phyloP scores from a whole-genome alignment of 1,140 invertebrate species.

The Phenacoccus solenopsis region DNA sequence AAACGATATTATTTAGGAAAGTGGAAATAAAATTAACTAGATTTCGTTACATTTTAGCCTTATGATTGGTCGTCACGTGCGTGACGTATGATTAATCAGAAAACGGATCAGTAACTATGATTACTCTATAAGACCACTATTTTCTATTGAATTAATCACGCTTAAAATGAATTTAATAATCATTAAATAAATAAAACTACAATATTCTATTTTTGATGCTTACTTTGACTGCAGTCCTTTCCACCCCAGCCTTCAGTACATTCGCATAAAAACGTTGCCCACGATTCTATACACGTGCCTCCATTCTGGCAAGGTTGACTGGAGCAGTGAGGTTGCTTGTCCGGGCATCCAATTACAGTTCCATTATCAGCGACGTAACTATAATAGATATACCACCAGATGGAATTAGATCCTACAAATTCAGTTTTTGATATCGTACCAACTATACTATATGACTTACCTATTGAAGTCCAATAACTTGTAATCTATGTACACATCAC shows the following conservation, averaged over 20 bases:
- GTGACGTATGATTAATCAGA: too few relatives aligned
- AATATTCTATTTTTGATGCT: too few relatives aligned
- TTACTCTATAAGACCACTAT: too few relatives aligned
- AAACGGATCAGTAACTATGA: too few relatives aligned
- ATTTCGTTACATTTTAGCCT: too few relatives aligned
- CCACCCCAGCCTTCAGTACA: constrained; percentile 74
- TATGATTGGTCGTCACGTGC: too few relatives aligned
- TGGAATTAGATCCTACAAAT: background rate
- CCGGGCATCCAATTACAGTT: constrained; percentile 71
- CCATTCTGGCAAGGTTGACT: constrained; percentile 75
- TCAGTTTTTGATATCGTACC: background rate
- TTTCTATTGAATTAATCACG: too few relatives aligned
- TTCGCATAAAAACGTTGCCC: constrained; percentile 74
- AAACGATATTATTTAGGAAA: too few relatives aligned
- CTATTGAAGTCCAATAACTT: constrained; percentile 79
- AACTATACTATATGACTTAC: constrained; percentile 34
- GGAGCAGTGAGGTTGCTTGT: constrained; percentile 67
- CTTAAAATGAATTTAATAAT: too few relatives aligned
- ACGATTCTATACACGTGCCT: constrained; percentile 72
- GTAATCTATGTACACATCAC: constrained; percentile 77
- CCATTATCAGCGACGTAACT: constrained; percentile 82
- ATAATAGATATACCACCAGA: constrained; percentile 22
- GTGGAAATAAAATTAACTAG: too few relatives aligned
- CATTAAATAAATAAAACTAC: too few relatives aligned
- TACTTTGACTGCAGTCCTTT: constrained; percentile 74